Evolutionary conservation across 1,140 invertebrate species (phyloP), one percentile per base, ranked within the genome.

Genomic region (Euwallacea fornicatus): DNA sequence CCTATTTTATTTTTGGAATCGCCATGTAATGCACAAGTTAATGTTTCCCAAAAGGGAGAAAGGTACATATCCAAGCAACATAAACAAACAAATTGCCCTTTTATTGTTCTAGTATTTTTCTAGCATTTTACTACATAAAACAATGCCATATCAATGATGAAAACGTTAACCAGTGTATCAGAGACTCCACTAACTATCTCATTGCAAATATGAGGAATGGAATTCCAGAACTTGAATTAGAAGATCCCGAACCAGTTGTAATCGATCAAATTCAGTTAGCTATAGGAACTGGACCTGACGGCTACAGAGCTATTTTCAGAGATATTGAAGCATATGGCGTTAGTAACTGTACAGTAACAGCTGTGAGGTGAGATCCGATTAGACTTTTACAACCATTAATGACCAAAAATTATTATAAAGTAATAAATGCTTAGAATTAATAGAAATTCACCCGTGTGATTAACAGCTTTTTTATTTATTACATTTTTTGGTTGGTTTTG

Each of bases 251-350:
- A 73, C 90, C 91, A 0, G 90, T 93, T 56, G 79, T 91, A 6
- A 88, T 93, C 9, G 91, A 93, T 79, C 90, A 93, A 79, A 86
- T 93, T 47, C 88, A 90, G n/a, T 90, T 93, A 55, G 84, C 90
- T 0, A 80, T 93, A 53, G 91, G 91, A 54, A 87, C 83, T 7
- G 91, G 91, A 0, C 90, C 91, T 0, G 88, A 93, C 78, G 91
- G 91, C 0, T 93, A 93, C 81, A 85, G 88, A 47, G 91, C 91
- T 0, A 87, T 88, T 50, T 93, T 93, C 82, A 87, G 86, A 67
- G 88, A 93, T 76, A 90, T 93, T 53, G 86, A 91, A 63, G 92
- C 91, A 0, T 90, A 85, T 76, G 92, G 92, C 11, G 91, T 92
- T 7, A 91, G 90, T 70, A 88, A 91, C 64, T 83, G 93, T 73